Percentiles rank a stretch among this genome's conserved stretches.
These are phyloP conservation scores for Operophtera brumata DNA, from an alignment of 2,888 invertebrate genomes.

Conservation along the genomic window DNA sequence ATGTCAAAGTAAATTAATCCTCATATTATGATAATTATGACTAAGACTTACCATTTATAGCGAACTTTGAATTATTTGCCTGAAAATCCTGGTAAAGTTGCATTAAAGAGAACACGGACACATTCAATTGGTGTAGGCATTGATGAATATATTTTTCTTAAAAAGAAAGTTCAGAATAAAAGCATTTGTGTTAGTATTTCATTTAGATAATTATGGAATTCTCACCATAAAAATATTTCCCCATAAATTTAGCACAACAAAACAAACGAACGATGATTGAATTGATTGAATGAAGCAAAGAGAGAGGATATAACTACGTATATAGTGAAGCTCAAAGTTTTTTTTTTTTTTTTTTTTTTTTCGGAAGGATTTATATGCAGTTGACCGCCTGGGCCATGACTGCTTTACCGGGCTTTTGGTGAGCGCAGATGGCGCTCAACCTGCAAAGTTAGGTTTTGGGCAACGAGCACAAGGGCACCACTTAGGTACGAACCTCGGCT, in stretches of 20 bases:
- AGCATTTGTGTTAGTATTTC: background rate
- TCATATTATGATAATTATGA: background rate
- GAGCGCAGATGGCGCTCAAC: too few species aligned
- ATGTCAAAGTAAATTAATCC: too few species aligned
- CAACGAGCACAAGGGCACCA: too few species aligned
- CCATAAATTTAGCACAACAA: slow-evolving; percentile 9
- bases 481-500: too few species aligned
- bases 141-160: background rate
- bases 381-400: too few species aligned
- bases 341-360: too few species aligned
- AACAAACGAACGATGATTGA: slow-evolving; percentile 4
- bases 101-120: background rate
- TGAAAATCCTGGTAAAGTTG: slow-evolving; percentile 13
- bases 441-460: too few species aligned
- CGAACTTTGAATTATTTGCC: slow-evolving; percentile 12
- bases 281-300: too few species aligned
- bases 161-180: background rate
- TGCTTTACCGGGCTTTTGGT: too few species aligned
- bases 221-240: slow-evolving; percentile 17
- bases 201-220: background rate
- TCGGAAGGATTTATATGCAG: too few species aligned
- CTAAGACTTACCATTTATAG: slow-evolving; percentile 17
- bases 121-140: background rate
- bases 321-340: too few species aligned
- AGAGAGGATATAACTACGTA: too few species aligned